phyloP scores from a whole-genome alignment of 2,113 vertebrate genomes.

The Scytalopus superciliaris region DNA sequence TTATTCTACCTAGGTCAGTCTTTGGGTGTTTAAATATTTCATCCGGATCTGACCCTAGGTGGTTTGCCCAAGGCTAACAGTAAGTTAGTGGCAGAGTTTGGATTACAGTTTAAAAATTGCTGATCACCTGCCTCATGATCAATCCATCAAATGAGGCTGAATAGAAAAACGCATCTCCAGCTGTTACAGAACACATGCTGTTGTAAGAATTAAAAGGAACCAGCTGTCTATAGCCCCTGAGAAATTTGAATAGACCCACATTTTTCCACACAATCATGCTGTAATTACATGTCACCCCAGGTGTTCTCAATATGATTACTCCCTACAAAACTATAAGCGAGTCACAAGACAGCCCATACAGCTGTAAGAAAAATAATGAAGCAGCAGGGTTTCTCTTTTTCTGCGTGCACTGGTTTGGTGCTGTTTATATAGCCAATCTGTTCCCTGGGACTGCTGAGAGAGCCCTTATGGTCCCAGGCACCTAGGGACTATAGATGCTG shows the following conservation, averaged over 20 bases:
- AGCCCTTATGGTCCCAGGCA: conserved; percentile 31
- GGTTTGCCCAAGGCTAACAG: background rate
- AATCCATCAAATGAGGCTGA: conserved; percentile 54
- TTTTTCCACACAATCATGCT: conserved; percentile 67
- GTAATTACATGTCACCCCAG: conserved; percentile 71
- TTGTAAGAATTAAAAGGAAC: conserved; percentile 66
- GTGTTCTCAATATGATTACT: conserved; percentile 69
- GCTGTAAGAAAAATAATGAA: conserved; percentile 62
- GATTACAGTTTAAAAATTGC: conserved; percentile 56
- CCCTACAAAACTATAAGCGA: conserved; percentile 45
- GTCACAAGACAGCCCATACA: conserved; percentile 16
- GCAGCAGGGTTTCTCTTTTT: conserved; percentile 42
- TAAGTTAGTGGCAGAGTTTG: conserved; percentile 36
- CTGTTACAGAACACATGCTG: conserved; percentile 61
- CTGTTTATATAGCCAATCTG: conserved; percentile 52
- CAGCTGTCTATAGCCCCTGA: conserved; percentile 62
- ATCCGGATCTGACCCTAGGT: background rate
- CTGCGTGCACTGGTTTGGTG: background rate
- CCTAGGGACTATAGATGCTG: conserved; percentile 28
- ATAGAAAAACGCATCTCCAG: conserved; percentile 46
- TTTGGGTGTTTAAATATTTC: background rate
- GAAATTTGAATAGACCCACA: conserved; percentile 69
- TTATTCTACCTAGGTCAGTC: background rate
- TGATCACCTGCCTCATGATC: conserved; percentile 61
- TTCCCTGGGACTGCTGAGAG: conserved; percentile 53